Base-by-base conservation (phyloP, 2,888 invertebrate genomes). In the Cantharis nigra region DNA sequence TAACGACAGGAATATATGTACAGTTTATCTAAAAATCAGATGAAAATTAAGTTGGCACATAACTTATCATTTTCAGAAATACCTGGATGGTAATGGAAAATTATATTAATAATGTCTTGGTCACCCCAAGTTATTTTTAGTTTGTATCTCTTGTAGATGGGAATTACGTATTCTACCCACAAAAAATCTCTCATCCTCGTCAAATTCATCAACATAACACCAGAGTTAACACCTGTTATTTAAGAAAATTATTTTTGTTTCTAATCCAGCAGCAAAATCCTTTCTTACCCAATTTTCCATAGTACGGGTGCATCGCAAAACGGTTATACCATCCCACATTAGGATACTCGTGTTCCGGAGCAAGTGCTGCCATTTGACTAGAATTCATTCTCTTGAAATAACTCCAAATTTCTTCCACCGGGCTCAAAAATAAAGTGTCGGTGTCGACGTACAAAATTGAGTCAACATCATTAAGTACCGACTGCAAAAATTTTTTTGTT, bases 151-250 rank as follows among this genome's bases (percentile, higher is more conserved):
- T 94, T 92, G 89, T 96, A 95, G 82, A 97, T 94, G 3, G 96
- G 95, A 80, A 94, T 91, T 28, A 98, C 93, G 86, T 96, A 94
- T 78, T 94, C 92, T 77, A 93, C 93, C 97, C 98, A 98, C 26
- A 94, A 91, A 84, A 97, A 96, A 28, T 91, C 88, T 78, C 98
- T 90, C 95, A 98, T 96, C 84, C 96, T 91, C 0, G 97, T 97
- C 72, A 98, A 90, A 88, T 98, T 98, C 98, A 98, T 98, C 71
- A 98, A 88, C 98, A 98, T 98, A 0, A 98, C 97, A 62, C 98
- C 98, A 0, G 98, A 98, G 89, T 98, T 98, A 0, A 98, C 92
- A 77, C 98, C 98, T 95, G 85, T 71, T 85, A 84, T 70, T 69
- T 28, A 69, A 13, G 23, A 67, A 23, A 23, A 23, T 23, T 23